phyloP scores from a whole-genome alignment of 1,140 invertebrate species.

The Harlomillsia oculata region DNA sequence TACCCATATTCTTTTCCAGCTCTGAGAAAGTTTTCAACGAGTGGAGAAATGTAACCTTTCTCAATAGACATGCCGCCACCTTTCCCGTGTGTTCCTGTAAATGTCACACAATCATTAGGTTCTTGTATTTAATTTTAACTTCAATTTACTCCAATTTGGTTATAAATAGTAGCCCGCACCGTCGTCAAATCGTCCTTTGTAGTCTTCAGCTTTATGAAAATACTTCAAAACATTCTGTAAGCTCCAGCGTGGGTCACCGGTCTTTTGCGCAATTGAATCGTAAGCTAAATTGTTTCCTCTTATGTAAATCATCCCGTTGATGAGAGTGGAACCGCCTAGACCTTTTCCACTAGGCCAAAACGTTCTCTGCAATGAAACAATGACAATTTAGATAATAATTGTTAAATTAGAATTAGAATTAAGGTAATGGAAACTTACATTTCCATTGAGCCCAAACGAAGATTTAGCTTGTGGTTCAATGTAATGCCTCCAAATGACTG shows the following conservation, averaged over 20 bases:
- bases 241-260: slow-evolving; percentile 9
- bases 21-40: slow-evolving; percentile 9
- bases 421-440: slow-evolving; percentile 4
- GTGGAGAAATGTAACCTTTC: slow-evolving; percentile 5
- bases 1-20: slow-evolving; percentile 41
- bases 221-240: slow-evolving; percentile 11
- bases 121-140: background rate
- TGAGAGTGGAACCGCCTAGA: slow-evolving; percentile 49
- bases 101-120: no score
- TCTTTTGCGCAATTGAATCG: slow-evolving; percentile 6
- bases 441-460: background rate
- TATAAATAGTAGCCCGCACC: no score
- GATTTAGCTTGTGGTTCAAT: background rate
- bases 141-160: background rate
- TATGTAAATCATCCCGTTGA: slow-evolving; percentile 58
- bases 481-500: background rate
- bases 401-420: background rate
- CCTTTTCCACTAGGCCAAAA: slow-evolving; percentile 41
- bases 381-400: background rate
- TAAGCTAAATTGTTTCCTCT: slow-evolving; percentile 41
- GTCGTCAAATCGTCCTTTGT: slow-evolving; percentile 18
- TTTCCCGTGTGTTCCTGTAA: slow-evolving; percentile 4
- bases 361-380: background rate
- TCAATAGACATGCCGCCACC: slow-evolving; percentile 20
- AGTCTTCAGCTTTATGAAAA: slow-evolving; percentile 17